Evolutionary conservation across 1,140 invertebrate species (phyloP).

Genomic region (Panulirus ornatus): DNA sequence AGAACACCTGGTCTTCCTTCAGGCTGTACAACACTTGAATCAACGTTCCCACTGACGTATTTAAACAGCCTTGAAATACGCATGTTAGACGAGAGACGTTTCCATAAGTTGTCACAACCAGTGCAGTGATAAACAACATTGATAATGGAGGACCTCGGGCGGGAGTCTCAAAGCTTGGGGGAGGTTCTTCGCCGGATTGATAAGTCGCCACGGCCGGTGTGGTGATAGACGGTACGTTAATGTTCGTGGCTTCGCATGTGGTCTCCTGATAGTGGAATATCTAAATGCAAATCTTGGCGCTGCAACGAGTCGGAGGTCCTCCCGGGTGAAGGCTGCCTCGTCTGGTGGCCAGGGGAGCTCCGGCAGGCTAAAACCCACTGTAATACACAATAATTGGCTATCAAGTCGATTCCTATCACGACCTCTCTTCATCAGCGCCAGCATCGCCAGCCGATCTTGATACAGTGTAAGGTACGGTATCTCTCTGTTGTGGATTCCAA

Average conservation of each 20-base stretch:
- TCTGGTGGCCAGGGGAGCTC: not conserved
- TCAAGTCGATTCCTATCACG: slow-evolving; percentile 50
- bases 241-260: slow-evolving; percentile 42
- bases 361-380: slow-evolving; percentile 39
- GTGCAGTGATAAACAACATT: not conserved
- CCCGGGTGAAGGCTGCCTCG: slow-evolving; percentile 30
- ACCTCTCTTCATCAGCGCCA: slow-evolving; percentile 40
- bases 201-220: slow-evolving; percentile 40
- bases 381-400: slow-evolving; percentile 63
- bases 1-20: no score
- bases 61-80: no score
- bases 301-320: slow-evolving; percentile 42
- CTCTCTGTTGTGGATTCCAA: not conserved
- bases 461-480: no score
- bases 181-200: slow-evolving; percentile 8
- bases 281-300: slow-evolving; percentile 61
- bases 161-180: not conserved
- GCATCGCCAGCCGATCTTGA: slow-evolving; percentile 24
- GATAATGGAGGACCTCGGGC: not conserved
- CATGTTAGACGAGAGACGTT: no score
- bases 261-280: slow-evolving; percentile 64
- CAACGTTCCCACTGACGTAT: no score
- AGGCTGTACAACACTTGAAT: no score
- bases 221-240: slow-evolving; percentile 46
- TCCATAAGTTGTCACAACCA: no score